Evolutionary conservation across 2,797 vertebrate genomes (phyloP).

Genomic region (Chelidonichthys spinosus): DNA sequence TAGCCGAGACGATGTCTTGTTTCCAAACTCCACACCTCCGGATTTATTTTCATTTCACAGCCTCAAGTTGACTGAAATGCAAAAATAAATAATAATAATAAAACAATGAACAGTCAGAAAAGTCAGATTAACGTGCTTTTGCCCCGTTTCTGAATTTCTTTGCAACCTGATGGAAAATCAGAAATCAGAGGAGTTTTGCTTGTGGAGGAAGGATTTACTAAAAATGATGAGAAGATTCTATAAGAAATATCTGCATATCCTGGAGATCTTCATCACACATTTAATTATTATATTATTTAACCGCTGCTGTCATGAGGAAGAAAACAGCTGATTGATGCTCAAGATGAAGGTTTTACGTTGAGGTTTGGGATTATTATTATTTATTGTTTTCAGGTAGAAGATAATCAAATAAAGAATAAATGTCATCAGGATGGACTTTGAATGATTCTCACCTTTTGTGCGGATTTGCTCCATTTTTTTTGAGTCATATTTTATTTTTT

Average conservation of each 20-base stretch:
- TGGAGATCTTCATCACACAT: background rate
- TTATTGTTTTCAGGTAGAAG: conserved; percentile 13
- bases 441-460: conserved; percentile 20
- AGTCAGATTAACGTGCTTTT: too few species aligned
- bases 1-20: background rate
- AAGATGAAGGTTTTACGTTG: too few species aligned
- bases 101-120: too few species aligned
- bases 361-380: conserved; percentile 13
- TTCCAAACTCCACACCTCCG: background rate
- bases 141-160: too few species aligned
- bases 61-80: background rate
- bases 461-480: conserved; percentile 6
- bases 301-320: background rate
- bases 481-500: background rate
- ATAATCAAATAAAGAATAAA: conserved; percentile 12
- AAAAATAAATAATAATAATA: too few species aligned
- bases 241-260: too few species aligned
- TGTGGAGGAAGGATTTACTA: too few species aligned
- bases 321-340: too few species aligned
- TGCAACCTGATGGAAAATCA: too few species aligned
- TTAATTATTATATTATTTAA: background rate
- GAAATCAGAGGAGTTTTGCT: too few species aligned
- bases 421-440: conserved; percentile 40
- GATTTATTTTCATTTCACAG: background rate
- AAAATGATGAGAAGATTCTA: too few species aligned